A percentile compares a stretch with the other conserved stretches of the same genome.
phyloP scores from a whole-genome alignment of 2,797 vertebrate species.

The Coendou prehensilis region DNA sequence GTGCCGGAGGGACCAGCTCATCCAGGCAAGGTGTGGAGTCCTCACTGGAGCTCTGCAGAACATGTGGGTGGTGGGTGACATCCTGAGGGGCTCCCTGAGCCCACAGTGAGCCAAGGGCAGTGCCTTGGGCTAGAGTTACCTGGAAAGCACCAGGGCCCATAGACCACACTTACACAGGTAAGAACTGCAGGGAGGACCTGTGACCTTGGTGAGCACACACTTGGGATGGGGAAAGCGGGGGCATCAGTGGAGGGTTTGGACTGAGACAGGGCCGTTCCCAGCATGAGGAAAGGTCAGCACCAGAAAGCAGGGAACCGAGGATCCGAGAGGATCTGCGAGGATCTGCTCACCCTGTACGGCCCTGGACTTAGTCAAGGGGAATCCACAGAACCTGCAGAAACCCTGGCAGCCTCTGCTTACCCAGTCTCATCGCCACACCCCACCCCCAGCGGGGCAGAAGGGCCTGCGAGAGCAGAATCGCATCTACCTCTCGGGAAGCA shows the following conservation, averaged over 20 bases:
- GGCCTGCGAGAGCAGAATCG: neutral
- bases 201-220: no score
- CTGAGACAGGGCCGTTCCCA: neutral
- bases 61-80: rapidly evolving
- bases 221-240: rapidly evolving
- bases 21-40: rapidly evolving
- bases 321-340: rapidly evolving
- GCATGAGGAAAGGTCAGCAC: rapidly evolving
- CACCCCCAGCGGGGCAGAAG: neutral
- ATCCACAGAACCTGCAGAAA: neutral
- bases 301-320: neutral
- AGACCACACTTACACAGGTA: neutral
- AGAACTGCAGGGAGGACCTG: neutral
- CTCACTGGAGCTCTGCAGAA: neutral
- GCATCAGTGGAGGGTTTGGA: rapidly evolving
- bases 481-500: neutral
- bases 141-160: neutral
- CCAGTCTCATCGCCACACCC: neutral
- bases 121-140: no score
- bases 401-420: neutral
- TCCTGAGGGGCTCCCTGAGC: no score
- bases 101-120: rapidly evolving
- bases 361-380: no score
- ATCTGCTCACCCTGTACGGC: neutral
- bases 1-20: rapidly evolving